phyloP scores from a whole-genome alignment of 2,888 invertebrate genomes.

The Lepidonotus clava region DNA sequence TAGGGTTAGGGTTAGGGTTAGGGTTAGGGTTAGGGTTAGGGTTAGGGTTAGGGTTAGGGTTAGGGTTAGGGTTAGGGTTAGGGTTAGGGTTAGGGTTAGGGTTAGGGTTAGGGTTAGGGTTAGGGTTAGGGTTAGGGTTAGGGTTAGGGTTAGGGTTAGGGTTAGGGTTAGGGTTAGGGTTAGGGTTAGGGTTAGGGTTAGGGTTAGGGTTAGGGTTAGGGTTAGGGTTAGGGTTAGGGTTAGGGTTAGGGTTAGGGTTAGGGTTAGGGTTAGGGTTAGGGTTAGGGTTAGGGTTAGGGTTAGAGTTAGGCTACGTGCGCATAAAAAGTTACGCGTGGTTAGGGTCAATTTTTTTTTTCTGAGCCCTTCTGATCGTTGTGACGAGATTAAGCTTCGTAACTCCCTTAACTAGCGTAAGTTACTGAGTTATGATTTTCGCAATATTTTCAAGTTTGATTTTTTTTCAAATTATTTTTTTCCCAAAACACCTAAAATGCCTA shows the following conservation, averaged over 20 bases:
- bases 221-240: constrained; percentile 62
- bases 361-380: no score
- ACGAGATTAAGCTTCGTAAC: no score
- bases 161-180: constrained; percentile 62
- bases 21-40: constrained; percentile 63
- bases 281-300: constrained; percentile 67
- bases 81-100: constrained; percentile 58
- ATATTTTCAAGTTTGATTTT: no score
- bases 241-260: constrained; percentile 61
- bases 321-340: no score
- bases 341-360: no score
- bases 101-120: constrained; percentile 59
- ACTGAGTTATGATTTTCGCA: no score
- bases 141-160: constrained; percentile 61
- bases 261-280: constrained; percentile 59
- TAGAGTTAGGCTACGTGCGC: no score
- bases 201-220: constrained; percentile 63
- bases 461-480: no score
- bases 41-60: constrained; percentile 62
- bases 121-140: constrained; percentile 61
- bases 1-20: constrained; percentile 58
- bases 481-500: no score
- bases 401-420: no score
- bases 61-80: constrained; percentile 58
- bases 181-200: constrained; percentile 60